Base-by-base conservation (phyloP, 64 coral and sea anemone genomes). In the Stichodactyla helianthus region DNA sequence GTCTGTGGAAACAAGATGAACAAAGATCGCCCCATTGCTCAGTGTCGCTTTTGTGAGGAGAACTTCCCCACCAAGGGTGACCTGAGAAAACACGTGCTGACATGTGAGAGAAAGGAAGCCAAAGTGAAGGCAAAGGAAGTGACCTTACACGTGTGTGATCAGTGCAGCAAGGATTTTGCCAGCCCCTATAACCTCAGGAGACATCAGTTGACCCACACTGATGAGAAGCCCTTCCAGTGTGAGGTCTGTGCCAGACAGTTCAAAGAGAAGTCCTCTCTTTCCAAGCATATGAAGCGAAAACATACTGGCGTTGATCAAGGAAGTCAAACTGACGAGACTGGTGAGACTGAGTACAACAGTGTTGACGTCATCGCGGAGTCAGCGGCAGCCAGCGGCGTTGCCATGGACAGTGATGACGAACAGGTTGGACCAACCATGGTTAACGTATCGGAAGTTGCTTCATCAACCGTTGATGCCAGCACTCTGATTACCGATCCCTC, bases 261-360 rank as follows among this genome's bases (percentile, higher is more conserved):
- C 82, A 99, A 99, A 52, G 97, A 99, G 77, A 99, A 99, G 28
- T 99, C 97, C n/a, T 99, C 97, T 1, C 88, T 99, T 59, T 94
- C 97, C 15, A 99, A 99, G 86, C 97, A 99, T 71, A 87, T 99
- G 68, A 99, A 99, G 52, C 97, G 97, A 10, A 99, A 99, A 79
- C 90, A 95, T 55, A 99, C 93, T 16, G 94, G 94, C 1, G 94
- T 97, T 51, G 94, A 97, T 59, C 94, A 97, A 65, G 94, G 94
- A 51, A 97, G 94, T 19, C 94, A 97, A 53, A 97, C 94, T 0
- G 94, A 97, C 13, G 94, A 97, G 89, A 97, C 91, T 11, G 94
- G 94, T 4, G 94, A 97, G 76, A 87, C 91, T 15, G 94, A 97
- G 53, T 92, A 90, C 82, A 89, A 83, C 26, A 97, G 86, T 76